A percentile compares a stretch with the other conserved stretches of the same genome.
These are phyloP conservation scores for Hypsibius dujardini DNA, from an alignment of 1,140 invertebrate genomes.

Conservation along the genomic window DNA sequence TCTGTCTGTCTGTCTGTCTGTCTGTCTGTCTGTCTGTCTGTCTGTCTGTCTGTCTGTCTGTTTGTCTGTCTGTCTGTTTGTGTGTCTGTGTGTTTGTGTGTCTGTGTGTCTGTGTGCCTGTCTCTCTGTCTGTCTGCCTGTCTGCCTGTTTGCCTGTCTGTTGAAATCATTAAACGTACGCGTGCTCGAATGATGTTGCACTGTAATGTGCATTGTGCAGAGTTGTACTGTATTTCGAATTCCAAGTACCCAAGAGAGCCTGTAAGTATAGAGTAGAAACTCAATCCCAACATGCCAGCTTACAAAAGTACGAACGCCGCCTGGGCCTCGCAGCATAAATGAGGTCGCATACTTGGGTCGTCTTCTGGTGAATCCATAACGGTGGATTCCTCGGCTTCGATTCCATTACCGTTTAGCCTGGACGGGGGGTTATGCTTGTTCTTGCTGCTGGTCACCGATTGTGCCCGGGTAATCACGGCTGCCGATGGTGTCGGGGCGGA, in stretches of 20 bases:
- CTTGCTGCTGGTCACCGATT: not conserved
- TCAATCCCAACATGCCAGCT: not conserved
- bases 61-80: too few relatives aligned
- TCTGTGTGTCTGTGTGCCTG: too few relatives aligned
- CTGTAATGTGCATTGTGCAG: conserved; percentile 8
- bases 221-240: not conserved
- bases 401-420: not conserved
- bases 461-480: too few relatives aligned
- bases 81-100: too few relatives aligned
- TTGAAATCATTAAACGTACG: not conserved
- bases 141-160: too few relatives aligned
- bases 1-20: too few relatives aligned
- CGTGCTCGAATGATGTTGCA: conserved; percentile 10
- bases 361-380: conserved; percentile 14
- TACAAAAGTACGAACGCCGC: too few relatives aligned
- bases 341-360: not conserved
- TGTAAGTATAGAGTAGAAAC: not conserved
- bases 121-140: too few relatives aligned
- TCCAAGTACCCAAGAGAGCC: not conserved
- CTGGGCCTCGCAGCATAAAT: too few relatives aligned
- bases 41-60: too few relatives aligned
- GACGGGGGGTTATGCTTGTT: not conserved
- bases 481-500: too few relatives aligned
- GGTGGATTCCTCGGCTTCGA: not conserved
- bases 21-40: too few relatives aligned